phyloP scores from a whole-genome alignment of 2,797 vertebrate genomes.

The Avahi laniger region DNA sequence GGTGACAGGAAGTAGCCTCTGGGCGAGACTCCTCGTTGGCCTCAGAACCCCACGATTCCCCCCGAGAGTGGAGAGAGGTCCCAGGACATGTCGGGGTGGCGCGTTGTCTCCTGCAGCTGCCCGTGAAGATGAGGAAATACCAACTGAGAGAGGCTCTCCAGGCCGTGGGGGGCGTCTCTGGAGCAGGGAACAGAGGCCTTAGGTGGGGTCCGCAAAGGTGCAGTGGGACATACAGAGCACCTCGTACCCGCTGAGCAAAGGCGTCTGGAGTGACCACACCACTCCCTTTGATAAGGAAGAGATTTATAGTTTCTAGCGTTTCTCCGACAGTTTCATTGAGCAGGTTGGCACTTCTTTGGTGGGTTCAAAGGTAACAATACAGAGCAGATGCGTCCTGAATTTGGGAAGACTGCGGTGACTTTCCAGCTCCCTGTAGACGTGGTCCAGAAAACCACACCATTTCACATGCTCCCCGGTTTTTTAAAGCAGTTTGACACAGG shows the following conservation, averaged over 20 bases:
- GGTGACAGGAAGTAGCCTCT: rapidly evolving
- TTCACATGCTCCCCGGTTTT: rapidly evolving
- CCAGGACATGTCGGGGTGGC: too few relatives aligned
- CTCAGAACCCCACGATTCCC: background rate
- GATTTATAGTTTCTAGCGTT: background rate
- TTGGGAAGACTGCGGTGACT: background rate
- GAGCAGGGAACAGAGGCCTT: rapidly evolving
- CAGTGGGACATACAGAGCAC: rapidly evolving
- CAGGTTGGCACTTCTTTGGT: background rate
- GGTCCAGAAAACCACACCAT: too few relatives aligned
- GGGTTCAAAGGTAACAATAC: background rate
- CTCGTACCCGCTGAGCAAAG: background rate
- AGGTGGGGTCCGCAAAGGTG: rapidly evolving
- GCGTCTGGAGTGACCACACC: background rate
- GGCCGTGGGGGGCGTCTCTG: rapidly evolving
- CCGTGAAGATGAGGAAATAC: background rate
- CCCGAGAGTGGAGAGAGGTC: too few relatives aligned
- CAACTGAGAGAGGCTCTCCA: too few relatives aligned
- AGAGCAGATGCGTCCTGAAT: background rate
- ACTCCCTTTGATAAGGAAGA: background rate
- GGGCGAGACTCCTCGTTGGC: background rate
- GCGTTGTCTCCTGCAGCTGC: background rate
- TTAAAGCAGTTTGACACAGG: background rate
- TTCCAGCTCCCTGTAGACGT: background rate
- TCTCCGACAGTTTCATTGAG: rapidly evolving